Evolutionary conservation across 2,797 vertebrate genomes (phyloP), one percentile per base, ranked within the genome.

Genomic region (Poecile montanus): DNA sequence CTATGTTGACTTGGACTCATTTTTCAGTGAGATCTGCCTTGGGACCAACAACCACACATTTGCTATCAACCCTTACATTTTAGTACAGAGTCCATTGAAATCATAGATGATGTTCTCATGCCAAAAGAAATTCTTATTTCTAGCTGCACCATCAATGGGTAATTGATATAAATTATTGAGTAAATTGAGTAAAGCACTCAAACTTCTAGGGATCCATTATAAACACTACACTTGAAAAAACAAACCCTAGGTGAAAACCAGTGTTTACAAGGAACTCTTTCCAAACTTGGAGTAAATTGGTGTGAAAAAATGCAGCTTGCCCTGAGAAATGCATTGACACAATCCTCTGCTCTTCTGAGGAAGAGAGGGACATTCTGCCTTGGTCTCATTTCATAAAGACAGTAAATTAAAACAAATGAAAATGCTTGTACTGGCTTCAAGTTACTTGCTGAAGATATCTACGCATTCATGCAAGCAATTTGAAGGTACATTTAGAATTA

Each of bases 341-440:
- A 29, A 50, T 62, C 51, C 30, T 62, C 25, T 74, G 26, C 25
- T 89, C 36, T 83, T 87, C 75, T 65, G 30, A 88, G 29, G 53
- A 50, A 83, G 19, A 88, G 19, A 63, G 17, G 44, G 34, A 44
- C 42, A 7, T 72, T 71, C 68, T 89, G 40, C 30, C 22, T 84
- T 75, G 34, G 47, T 93, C 76, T 88, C 51, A 61, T 90, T 95
- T 90, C 80, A 77, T 56, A 81, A 58, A 92, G 30, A 16, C 34
- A 77, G 16, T 72, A 50, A 85, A 83, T 71, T 85, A 87, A 89
- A 94, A 53, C 51, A 85, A 92, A 89, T 73, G 32, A 89, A 92
- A 92, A 63, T 67, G n/a, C 30, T 75, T 72, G 38, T 51, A 38
- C 19, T 65, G 38, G 38, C 42, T 73, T 88, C 60, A 40, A 18